phyloP scores from a whole-genome alignment of 2,113 vertebrate genomes.

The Tragelaphus scriptus region DNA sequence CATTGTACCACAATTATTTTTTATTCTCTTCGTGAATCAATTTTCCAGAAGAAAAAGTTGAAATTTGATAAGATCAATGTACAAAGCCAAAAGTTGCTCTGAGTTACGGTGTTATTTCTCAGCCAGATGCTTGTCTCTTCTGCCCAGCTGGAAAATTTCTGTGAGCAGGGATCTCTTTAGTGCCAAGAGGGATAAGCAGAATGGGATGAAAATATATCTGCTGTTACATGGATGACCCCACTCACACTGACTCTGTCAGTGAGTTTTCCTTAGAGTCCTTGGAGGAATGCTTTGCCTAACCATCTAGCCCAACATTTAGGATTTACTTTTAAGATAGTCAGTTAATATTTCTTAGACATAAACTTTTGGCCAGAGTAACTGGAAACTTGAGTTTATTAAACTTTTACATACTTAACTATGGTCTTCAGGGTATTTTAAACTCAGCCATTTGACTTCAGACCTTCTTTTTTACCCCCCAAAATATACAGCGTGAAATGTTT shows the following conservation, averaged over 20 bases:
- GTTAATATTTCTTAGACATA: constrained; percentile 62
- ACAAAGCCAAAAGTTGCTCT: constrained; percentile 19
- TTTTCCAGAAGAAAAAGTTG: constrained; percentile 52
- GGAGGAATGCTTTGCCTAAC: neutral
- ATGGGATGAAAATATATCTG: neutral
- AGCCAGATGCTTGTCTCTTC: constrained; percentile 37
- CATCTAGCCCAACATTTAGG: neutral
- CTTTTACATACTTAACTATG: constrained; percentile 55
- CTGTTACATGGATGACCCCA: neutral
- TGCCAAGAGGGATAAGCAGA: neutral
- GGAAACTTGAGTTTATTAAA: constrained; percentile 69
- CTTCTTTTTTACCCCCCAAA: neutral
- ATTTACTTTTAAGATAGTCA: constrained; percentile 47
- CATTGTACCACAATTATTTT: neutral
- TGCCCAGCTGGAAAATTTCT: constrained; percentile 28
- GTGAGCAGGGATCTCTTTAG: neutral
- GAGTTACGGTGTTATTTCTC: neutral
- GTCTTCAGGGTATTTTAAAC: constrained; percentile 56
- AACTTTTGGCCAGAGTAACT: constrained; percentile 46
- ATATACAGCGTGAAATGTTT: neutral
- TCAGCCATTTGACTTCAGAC: constrained; percentile 28
- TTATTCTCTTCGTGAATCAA: neutral
- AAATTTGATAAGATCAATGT: constrained; percentile 33
- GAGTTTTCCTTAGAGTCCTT: neutral
- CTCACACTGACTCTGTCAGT: neutral